Percentiles rank a stretch among this genome's conserved stretches.
These are phyloP conservation scores for Leptopilina drosophilae DNA, from an alignment of 2,888 invertebrate species.

Conservation along the genomic window DNA sequence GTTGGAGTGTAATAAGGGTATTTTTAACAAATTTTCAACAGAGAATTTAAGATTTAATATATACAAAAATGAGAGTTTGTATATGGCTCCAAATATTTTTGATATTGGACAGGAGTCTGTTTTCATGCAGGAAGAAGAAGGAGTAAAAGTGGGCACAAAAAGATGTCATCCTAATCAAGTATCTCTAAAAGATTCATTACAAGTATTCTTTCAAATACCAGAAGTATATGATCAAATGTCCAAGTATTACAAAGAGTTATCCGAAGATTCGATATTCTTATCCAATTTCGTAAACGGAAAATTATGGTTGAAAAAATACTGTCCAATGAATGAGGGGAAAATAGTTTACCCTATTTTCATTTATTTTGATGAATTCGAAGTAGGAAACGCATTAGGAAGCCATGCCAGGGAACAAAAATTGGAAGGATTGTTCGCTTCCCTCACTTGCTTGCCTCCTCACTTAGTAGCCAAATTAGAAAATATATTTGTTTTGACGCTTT, in stretches of 20 bases:
- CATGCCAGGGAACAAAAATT: constrained; percentile 43
- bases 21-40: constrained; percentile 48
- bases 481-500: constrained; percentile 36
- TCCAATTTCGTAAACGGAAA: constrained; percentile 41
- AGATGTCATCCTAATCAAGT: constrained; percentile 37
- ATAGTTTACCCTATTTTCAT: no score
- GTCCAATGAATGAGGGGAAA: not conserved
- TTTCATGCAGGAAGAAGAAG: constrained; percentile 25
- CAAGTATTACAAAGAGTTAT: constrained; percentile 4
- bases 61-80: constrained; percentile 48
- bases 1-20: constrained; percentile 46
- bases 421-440: constrained; percentile 23
- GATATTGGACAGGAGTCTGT: constrained; percentile 47
- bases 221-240: constrained; percentile 7
- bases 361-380: no score
- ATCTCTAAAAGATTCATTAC: constrained; percentile 21
- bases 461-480: constrained; percentile 40
- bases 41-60: constrained; percentile 50
- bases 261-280: not conserved
- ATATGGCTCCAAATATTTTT: constrained; percentile 49
- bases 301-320: constrained; percentile 40
- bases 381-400: no score
- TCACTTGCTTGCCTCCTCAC: constrained; percentile 38
- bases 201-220: constrained; percentile 13
- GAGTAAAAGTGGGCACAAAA: constrained; percentile 42